Conservation (phyloP, 2,113 vertebrate genomes). For the Siphamia tubifer region DNA sequence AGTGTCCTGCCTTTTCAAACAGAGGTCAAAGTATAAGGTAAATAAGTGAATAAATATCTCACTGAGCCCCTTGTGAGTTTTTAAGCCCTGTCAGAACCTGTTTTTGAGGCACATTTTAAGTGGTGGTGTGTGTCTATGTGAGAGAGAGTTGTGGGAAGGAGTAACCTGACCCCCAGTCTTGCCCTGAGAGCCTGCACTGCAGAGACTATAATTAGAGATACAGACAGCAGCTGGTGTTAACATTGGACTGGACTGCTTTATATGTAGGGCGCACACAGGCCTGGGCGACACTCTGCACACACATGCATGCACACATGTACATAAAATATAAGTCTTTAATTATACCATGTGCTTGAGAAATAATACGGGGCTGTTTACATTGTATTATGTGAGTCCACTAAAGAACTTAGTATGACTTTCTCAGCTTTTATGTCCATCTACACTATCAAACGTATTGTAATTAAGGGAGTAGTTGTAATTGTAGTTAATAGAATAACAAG, state of each 20-base stretch:
- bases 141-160: constrained; percentile 22
- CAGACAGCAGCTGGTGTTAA: constrained; percentile 69
- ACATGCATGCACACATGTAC: neutral
- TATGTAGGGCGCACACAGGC: constrained; percentile 53
- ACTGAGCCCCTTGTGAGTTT: constrained; percentile 19
- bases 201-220: constrained; percentile 70
- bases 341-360: no score
- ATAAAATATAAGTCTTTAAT: no score
- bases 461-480: no score
- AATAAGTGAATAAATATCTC: constrained; percentile 54
- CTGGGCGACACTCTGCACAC: constrained; percentile 4
- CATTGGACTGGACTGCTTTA: constrained; percentile 44
- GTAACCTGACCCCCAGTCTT: constrained; percentile 69
- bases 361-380: no score
- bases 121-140: neutral
- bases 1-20: constrained; percentile 11
- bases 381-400: no score
- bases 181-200: constrained; percentile 63
- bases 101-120: constrained; percentile 48
- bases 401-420: no score
- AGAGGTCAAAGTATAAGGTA: constrained; percentile 28
- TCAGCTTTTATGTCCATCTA: no score
- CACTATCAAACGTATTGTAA: no score
- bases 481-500: no score
- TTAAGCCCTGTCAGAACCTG: constrained; percentile 30